Conservation (phyloP, 2,888 invertebrate species). For the Agriopis leucophaearia region DNA sequence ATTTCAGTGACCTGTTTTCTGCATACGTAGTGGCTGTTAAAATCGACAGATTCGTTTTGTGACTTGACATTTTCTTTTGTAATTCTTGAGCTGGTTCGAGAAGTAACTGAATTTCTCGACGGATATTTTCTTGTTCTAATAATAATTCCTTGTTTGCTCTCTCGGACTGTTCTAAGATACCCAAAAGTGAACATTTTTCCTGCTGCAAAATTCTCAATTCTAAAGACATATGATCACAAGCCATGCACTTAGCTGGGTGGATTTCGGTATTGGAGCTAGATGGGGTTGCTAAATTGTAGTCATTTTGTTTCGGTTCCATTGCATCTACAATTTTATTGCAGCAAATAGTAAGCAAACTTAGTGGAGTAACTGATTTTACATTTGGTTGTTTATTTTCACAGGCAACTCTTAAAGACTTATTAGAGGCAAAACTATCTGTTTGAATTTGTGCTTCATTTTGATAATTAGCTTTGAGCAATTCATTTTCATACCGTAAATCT, state of each 20-base stretch:
- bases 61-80: slow-evolving; percentile 74
- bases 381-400: slow-evolving; percentile 13
- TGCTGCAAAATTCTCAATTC: slow-evolving; percentile 51
- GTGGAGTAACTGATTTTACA: slow-evolving; percentile 58
- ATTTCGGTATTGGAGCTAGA: slow-evolving; percentile 48
- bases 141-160: slow-evolving; percentile 58
- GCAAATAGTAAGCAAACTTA: slow-evolving; percentile 71
- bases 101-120: slow-evolving; percentile 67
- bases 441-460: slow-evolving; percentile 31
- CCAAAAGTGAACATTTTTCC: slow-evolving; percentile 60
- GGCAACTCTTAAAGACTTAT: background rate
- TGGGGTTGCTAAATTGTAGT: slow-evolving; percentile 48
- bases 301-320: slow-evolving; percentile 58
- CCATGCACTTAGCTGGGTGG: slow-evolving; percentile 47
- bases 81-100: slow-evolving; percentile 68
- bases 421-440: slow-evolving; percentile 16
- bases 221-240: slow-evolving; percentile 52
- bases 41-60: slow-evolving; percentile 76
- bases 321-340: slow-evolving; percentile 66
- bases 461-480: slow-evolving; percentile 55
- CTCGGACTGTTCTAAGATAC: slow-evolving; percentile 57
- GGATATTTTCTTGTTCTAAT: slow-evolving; percentile 65
- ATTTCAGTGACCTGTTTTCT: slow-evolving; percentile 75
- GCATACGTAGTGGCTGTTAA: slow-evolving; percentile 79
- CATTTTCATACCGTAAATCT: slow-evolving; percentile 62